Conservation (phyloP, 2,888 invertebrate species). For the Luperina nickerlii region DNA sequence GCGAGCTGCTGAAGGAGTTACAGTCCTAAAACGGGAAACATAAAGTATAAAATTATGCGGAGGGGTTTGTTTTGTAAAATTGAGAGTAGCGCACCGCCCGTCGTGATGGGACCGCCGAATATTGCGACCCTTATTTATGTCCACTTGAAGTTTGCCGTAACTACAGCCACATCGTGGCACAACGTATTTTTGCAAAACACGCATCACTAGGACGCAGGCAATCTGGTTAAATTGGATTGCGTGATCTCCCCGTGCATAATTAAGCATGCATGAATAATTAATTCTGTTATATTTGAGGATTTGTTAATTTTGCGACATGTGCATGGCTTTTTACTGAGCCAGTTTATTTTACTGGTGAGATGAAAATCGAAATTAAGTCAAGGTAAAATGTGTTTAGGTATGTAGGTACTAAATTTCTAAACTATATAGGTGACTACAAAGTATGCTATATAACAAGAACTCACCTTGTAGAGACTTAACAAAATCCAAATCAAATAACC, state of each 20-base stretch:
- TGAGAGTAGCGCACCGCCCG: conserved; percentile 80
- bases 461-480: background rate
- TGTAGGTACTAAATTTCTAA: background rate
- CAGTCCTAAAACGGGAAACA: conserved; percentile 39
- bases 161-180: conserved; percentile 80
- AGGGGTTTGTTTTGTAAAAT: conserved; percentile 74
- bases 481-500: conserved; percentile 31
- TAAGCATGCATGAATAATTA: conserved; percentile 64
- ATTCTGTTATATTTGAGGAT: conserved; percentile 47
- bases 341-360: conserved; percentile 9
- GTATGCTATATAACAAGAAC: background rate
- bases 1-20: conserved; percentile 51
- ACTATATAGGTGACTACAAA: background rate
- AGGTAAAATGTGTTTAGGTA: background rate
- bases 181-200: conserved; percentile 81
- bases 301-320: conserved; percentile 36
- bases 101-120: conserved; percentile 87
- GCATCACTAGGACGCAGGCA: conserved; percentile 72
- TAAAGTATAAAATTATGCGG: conserved; percentile 70
- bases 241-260: conserved; percentile 64
- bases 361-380: background rate
- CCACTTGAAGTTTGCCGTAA: conserved; percentile 88
- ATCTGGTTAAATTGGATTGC: conserved; percentile 76
- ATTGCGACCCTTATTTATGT: conserved; percentile 89
- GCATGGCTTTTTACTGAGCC: conserved; percentile 18